These are phyloP conservation scores for Carassius gibelio DNA, from an alignment of 2,113 vertebrate species.

Conservation along the genomic window DNA sequence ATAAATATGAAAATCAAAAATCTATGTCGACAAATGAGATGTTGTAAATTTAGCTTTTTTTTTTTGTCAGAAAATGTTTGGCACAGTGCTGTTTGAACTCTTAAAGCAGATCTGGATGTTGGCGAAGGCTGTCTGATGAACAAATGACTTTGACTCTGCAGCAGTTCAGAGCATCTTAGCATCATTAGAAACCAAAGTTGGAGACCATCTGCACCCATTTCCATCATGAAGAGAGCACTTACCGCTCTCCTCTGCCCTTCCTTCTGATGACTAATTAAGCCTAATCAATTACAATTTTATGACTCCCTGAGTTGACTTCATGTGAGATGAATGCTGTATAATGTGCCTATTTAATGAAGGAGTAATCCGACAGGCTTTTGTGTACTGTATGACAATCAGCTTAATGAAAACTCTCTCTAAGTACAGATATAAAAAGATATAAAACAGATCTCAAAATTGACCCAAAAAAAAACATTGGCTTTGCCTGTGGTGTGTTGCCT, in stretches of 20 bases:
- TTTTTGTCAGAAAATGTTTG: neutral
- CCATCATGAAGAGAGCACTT: slow-evolving; percentile 18
- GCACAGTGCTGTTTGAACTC: slow-evolving; percentile 59
- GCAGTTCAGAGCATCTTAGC: slow-evolving; percentile 10
- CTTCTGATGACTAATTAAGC: slow-evolving; percentile 39
- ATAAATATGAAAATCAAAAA: neutral
- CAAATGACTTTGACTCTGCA: slow-evolving; percentile 53
- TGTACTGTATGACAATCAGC: neutral
- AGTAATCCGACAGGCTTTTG: neutral
- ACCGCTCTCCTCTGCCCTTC: neutral
- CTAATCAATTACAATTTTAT: slow-evolving; percentile 38
- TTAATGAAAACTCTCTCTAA: neutral
- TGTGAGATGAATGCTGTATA: slow-evolving; percentile 30
- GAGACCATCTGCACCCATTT: slow-evolving; percentile 3
- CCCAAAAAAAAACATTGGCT: neutral
- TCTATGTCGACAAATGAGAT: neutral
- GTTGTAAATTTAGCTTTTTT: no score
- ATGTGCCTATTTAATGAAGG: slow-evolving; percentile 7
- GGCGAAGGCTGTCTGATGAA: slow-evolving; percentile 72
- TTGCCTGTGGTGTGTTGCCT: neutral
- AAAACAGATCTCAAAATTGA: neutral
- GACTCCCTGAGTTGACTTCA: slow-evolving; percentile 27
- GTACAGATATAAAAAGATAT: neutral
- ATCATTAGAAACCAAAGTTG: slow-evolving; percentile 44
- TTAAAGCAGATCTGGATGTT: slow-evolving; percentile 70